phyloP scores from a whole-genome alignment of 2,888 invertebrate species.

The Sabellastarte sp. region DNA sequence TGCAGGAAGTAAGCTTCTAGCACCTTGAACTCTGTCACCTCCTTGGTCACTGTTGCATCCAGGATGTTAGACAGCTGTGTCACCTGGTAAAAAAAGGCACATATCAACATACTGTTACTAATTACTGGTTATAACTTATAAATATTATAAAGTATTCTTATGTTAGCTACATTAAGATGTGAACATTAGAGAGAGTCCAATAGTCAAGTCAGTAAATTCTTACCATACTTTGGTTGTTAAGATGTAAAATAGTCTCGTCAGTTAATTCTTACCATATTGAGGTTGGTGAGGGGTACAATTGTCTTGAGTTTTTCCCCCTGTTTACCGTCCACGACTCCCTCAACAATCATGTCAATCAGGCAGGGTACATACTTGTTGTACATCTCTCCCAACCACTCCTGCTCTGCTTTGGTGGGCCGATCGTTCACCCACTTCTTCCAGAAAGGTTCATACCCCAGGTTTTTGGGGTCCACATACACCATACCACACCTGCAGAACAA shows the following conservation, averaged over 20 bases:
- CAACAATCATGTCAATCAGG: constrained; percentile 71
- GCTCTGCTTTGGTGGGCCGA: constrained; percentile 40
- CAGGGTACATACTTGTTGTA: constrained; percentile 77
- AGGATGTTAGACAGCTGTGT: constrained; percentile 80
- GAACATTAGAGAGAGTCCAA: neutral
- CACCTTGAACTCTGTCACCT: constrained; percentile 55
- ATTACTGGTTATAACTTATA: no score
- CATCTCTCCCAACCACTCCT: constrained; percentile 56
- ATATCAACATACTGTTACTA: neutral
- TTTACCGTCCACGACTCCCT: constrained; percentile 71
- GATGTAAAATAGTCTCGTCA: constrained; percentile 78
- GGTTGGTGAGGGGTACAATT: constrained; percentile 79
- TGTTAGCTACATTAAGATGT: no score
- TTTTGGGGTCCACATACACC: constrained; percentile 92
- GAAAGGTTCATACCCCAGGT: constrained; percentile 80
- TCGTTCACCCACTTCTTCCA: constrained; percentile 77
- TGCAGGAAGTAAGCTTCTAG: constrained; percentile 74
- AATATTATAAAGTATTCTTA: no score
- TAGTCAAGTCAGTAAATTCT: constrained; percentile 33
- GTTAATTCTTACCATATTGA: constrained; percentile 77
- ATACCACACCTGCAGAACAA: constrained; percentile 84
- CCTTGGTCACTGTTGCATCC: constrained; percentile 66
- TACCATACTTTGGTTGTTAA: constrained; percentile 69
- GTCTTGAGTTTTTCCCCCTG: constrained; percentile 71
- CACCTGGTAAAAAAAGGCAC: constrained; percentile 64